phyloP scores from a whole-genome alignment of 2,888 invertebrate species.

The Troglohyphantes excavatus region DNA sequence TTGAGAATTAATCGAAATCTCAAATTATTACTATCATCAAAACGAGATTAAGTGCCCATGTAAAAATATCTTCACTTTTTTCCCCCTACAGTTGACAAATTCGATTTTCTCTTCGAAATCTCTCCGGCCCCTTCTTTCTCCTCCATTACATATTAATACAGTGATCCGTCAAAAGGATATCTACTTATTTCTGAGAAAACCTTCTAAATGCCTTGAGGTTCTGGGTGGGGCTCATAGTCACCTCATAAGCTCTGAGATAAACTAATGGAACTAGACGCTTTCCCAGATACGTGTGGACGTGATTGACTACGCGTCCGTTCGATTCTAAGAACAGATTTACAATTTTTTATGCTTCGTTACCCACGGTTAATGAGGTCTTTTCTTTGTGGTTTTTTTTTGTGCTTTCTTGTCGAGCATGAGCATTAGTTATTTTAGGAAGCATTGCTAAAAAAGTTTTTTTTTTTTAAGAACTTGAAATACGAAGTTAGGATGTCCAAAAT shows the following conservation, averaged over 20 bases:
- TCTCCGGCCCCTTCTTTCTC: not conserved
- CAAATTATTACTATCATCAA: no score
- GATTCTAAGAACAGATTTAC: slow-evolving; percentile 17
- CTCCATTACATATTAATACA: slow-evolving; percentile 24
- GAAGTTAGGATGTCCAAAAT: no score
- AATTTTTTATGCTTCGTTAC: slow-evolving; percentile 16
- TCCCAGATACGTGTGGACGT: slow-evolving; percentile 50
- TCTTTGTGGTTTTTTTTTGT: not conserved
- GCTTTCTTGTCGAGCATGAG: not conserved
- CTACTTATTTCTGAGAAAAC: slow-evolving; percentile 22
- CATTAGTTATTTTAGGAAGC: not conserved
- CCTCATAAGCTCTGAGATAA: slow-evolving; percentile 15
- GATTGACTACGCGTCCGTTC: slow-evolving; percentile 33
- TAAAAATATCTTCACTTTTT: not conserved
- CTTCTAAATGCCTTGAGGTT: slow-evolving; percentile 15
- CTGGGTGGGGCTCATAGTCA: slow-evolving; percentile 45
- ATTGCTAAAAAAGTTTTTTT: no score
- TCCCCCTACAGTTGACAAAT: not conserved
- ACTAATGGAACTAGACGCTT: slow-evolving; percentile 44
- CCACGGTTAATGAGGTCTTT: slow-evolving; percentile 17
- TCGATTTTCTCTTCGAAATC: not conserved
- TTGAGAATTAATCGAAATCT: no score
- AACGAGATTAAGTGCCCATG: not conserved
- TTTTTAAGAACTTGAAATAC: no score
- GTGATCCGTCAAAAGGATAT: slow-evolving; percentile 12